Conservation (phyloP, 2,888 invertebrate genomes). For the Pocota personata region DNA sequence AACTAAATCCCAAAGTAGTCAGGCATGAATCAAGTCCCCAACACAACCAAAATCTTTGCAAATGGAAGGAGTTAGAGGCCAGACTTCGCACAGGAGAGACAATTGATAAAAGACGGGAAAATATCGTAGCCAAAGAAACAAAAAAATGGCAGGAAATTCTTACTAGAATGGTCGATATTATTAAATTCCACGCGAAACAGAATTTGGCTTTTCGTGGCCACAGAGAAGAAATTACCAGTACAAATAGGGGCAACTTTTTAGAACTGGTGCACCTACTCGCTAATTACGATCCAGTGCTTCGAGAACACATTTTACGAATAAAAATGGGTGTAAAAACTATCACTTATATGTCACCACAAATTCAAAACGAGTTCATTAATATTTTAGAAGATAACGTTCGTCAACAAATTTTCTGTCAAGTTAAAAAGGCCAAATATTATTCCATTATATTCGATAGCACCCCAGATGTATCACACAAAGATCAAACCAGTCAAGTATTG, state of each 20-base stretch:
- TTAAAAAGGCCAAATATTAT: constrained; percentile 49
- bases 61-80: neutral
- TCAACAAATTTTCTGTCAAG: constrained; percentile 40
- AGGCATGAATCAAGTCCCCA: neutral
- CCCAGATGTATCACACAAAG: too few species aligned
- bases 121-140: constrained; percentile 3
- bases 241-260: neutral
- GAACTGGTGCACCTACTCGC: neutral
- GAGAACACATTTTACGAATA: neutral
- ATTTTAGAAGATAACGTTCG: constrained; percentile 42
- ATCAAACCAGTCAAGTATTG: constrained; percentile 38
- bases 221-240: neutral
- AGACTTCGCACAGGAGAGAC: neutral
- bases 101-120: neutral
- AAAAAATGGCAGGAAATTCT: neutral
- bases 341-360: neutral
- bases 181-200: neutral
- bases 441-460: constrained; percentile 41
- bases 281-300: neutral
- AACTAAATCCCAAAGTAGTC: neutral
- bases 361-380: constrained; percentile 27
- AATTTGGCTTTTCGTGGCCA: neutral
- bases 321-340: neutral
- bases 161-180: neutral
- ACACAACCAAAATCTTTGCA: neutral